Evolutionary conservation across 2,888 invertebrate genomes (phyloP).

Genomic region (Calliphora vomitoria): DNA sequence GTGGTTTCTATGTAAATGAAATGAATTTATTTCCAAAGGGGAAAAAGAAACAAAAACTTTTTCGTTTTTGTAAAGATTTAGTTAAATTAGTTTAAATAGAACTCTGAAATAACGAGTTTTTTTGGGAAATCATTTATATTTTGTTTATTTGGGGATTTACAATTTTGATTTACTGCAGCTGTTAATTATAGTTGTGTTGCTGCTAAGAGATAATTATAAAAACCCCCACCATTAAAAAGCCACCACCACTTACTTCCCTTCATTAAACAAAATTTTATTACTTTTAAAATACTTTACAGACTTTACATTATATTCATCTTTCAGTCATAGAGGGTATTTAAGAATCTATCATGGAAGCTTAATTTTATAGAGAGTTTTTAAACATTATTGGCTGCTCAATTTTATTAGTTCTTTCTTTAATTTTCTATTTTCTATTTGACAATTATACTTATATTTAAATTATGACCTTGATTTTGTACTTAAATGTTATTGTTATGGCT

Average conservation of each 20-base stretch:
- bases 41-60: too few species aligned
- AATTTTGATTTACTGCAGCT: conserved; percentile 26
- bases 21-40: too few species aligned
- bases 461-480: neutral
- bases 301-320: neutral
- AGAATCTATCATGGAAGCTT: neutral
- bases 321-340: neutral
- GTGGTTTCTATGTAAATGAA: too few species aligned
- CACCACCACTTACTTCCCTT: neutral
- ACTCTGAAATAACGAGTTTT: neutral
- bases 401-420: neutral
- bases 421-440: too few species aligned
- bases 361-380: neutral
- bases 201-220: conserved; percentile 11
- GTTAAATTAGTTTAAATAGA: neutral
- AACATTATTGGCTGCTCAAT: neutral
- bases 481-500: neutral
- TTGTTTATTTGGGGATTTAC: neutral
- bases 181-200: neutral
- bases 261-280: conserved; percentile 15
- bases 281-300: neutral
- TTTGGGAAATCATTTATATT: neutral
- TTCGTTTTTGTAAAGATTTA: too few species aligned
- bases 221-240: neutral
- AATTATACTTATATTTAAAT: neutral